Evolutionary conservation across 2,888 invertebrate genomes (phyloP), one percentile per base, ranked within the genome.

Genomic region (Orchesellides sinensis): DNA sequence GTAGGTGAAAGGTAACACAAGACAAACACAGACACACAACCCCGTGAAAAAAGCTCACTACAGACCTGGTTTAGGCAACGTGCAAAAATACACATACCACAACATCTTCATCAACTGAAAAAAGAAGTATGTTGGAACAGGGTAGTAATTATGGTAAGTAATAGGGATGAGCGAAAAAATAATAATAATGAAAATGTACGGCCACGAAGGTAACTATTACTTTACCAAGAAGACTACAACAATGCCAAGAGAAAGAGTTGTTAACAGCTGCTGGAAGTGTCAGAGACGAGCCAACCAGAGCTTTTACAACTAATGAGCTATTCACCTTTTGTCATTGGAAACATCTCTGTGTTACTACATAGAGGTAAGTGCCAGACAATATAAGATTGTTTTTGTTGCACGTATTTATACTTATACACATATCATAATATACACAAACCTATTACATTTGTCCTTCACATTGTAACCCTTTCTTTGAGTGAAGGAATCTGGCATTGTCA

Each of bases 171-270:
- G 23, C 19, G 29, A 35, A 54, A 69, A 45, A 21, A 49, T 8
- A 25, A n/a, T n/a, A n/a, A 40, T 63, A 74, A 74, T 74, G 73
- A 74, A 52, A 54, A 74, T 74, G 74, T 54, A 74, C 65, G 25
- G 49, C 63, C 35, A 21, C 74, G 27, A n/a, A 17, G 32, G 10
- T 23, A 21, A 19, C 45, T 61, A 35, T 61, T 74, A 54, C 35
- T 27, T 19, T 32, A n/a, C n/a, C n/a, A n/a, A n/a, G n/a, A n/a
- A 19, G 4, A 65, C 65, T 23, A 65, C 14, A 40, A 40, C 4
- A 40, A 8, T 40, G n/a, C 2, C 40, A n/a, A 40, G 40, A 40
- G 40, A n/a, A 40, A n/a, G 40, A 40, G n/a, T n/a, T 10, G 40
- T 10, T 40, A 40, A 40, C n/a, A 40, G n/a, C n/a, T n/a, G n/a